Base-by-base conservation (phyloP, 2,797 vertebrate species). In the Anabas testudineus region DNA sequence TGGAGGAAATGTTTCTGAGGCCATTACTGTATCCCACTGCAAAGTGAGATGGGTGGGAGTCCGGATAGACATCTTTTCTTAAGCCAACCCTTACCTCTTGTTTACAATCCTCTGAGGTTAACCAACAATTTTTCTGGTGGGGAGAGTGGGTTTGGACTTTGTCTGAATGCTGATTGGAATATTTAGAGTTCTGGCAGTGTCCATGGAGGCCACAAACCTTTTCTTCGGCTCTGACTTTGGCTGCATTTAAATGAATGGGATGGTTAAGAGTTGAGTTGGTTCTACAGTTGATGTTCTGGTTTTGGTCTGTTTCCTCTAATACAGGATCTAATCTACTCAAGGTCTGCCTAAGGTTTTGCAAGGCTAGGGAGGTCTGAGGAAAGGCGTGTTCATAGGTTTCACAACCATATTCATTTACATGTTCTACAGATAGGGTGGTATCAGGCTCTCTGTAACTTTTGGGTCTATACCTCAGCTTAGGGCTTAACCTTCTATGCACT, bases 41-140 rank as follows among this genome's bases (percentile, higher is more conserved):
- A 10, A 55, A 9, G 6, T 67, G 45, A 55, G 39, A 18, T 28
- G 49, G 45, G 3, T 67, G 22, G 18, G 47, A 68, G 34, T 84
- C 70, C 43, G 84, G 84, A 62, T 63, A 66, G 9, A 84, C 63
- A 15, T 86, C 80, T 84, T 89, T 89, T 62, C 86, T 79, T 16
- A 69, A 61, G 22, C 78, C 82, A 36, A 84, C 26, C 47, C 63
- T 79, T 9, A 76, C 58, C 26, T 82, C 69, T 53, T 65, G 68
- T 18, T 42, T 51, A 52, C 53, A 74, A 43, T 65, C 21, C 24
- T 59, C 34, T 16, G 81, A 78, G 24, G 46, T 74, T 41, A 64
- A 53, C 71, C 45, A 62, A 22, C 15, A 41, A 5, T 36, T 2
- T 6, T 45, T 39, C 41, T 66, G 37, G 19, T 48, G 21, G 34